Percentiles rank a stretch among this genome's conserved stretches.
These are phyloP conservation scores for Oryzias woworae DNA, from an alignment of 2,113 vertebrate species.

Conservation along the genomic window DNA sequence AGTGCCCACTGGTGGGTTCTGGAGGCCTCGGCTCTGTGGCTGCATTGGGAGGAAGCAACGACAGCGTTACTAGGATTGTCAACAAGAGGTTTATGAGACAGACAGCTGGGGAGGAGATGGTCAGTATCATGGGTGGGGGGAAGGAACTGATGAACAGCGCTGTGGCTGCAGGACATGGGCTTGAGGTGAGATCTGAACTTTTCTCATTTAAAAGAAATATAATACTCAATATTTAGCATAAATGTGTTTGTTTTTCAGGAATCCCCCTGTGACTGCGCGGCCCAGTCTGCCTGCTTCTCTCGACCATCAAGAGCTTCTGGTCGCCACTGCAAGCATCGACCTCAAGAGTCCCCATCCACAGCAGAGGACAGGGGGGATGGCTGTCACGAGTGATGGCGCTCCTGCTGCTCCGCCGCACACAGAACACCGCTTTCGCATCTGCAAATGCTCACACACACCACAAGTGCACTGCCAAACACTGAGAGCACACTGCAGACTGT, in stretches of 20 bases:
- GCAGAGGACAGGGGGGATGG: constrained; percentile 78
- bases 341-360: constrained; percentile 71
- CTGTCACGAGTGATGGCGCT: constrained; percentile 72
- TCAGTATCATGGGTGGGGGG: constrained; percentile 63
- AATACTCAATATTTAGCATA: background rate
- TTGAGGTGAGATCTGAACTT: constrained; percentile 41
- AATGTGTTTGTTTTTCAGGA: constrained; percentile 77
- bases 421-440: background rate
- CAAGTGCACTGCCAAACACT: constrained; percentile 58
- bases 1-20: constrained; percentile 62
- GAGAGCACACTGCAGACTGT: constrained; percentile 37
- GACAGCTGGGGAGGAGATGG: constrained; percentile 81
- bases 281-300: constrained; percentile 85
- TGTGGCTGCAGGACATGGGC: constrained; percentile 61
- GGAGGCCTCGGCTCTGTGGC: constrained; percentile 53
- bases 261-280: constrained; percentile 87
- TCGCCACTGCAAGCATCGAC: constrained; percentile 91
- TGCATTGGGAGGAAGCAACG: constrained; percentile 55
- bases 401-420: constrained; percentile 11
- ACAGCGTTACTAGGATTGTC: constrained; percentile 83
- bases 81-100: constrained; percentile 90
- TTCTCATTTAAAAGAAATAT: too few species aligned
- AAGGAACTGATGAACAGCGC: constrained; percentile 72
- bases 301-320: constrained; percentile 82
- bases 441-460: constrained; percentile 27